Evolutionary conservation across 2,888 invertebrate genomes (phyloP).

Genomic region (Cremastinae sp.): DNA sequence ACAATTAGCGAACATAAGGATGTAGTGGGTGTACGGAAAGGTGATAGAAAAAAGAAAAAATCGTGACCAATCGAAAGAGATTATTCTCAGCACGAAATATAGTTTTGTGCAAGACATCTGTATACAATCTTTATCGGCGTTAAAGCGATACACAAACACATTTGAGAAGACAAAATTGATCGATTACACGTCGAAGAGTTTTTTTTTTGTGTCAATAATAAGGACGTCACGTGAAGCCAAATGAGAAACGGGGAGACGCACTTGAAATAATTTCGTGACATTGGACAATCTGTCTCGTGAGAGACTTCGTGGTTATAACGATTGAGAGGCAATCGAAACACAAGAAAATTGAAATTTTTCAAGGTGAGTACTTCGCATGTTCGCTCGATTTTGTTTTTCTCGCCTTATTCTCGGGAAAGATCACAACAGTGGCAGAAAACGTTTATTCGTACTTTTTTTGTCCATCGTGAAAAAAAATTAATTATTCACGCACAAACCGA

Average conservation of each 20-base stretch:
- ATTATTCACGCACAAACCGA: too few relatives aligned
- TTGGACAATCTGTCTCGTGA: background rate
- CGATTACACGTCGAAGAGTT: background rate
- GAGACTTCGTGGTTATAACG: background rate
- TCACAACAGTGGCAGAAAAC: too few relatives aligned
- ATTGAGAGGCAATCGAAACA: background rate
- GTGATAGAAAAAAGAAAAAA: too few relatives aligned
- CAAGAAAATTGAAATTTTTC: conserved; percentile 18
- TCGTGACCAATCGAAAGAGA: too few relatives aligned
- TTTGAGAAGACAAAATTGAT: background rate
- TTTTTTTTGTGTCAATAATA: background rate
- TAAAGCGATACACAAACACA: background rate
- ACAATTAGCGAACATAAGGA: too few relatives aligned
- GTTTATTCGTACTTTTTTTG: too few relatives aligned
- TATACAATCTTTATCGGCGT: background rate
- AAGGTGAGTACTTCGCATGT: conserved; percentile 36
- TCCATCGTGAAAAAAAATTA: too few relatives aligned
- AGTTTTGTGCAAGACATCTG: background rate
- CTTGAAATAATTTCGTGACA: conserved; percentile 36
- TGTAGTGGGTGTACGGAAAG: too few relatives aligned
- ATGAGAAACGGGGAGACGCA: background rate
- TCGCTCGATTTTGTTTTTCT: conserved; percentile 2
- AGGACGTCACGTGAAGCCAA: background rate
- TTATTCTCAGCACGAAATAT: too few relatives aligned
- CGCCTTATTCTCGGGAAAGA: conserved; percentile 1